Conservation (phyloP, 2,888 invertebrate genomes). For the Athalia rosae region DNA sequence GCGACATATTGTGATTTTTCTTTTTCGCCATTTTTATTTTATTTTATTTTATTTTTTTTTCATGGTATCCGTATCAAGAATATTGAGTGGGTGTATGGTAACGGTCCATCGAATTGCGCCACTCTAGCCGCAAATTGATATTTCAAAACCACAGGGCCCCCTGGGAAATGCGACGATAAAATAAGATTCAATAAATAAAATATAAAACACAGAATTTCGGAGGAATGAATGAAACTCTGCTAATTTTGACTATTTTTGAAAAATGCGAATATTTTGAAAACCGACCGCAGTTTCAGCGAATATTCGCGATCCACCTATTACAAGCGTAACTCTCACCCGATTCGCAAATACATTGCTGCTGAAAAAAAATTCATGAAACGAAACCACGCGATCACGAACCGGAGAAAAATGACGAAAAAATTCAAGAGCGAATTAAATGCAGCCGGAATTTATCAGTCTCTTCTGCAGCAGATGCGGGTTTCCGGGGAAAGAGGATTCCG, state of each 20-base stretch:
- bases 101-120: conserved; percentile 11
- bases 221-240: not conserved
- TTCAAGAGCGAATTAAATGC: too few relatives aligned
- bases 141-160: conserved; percentile 11
- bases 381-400: too few relatives aligned
- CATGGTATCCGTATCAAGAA: not conserved
- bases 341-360: too few relatives aligned
- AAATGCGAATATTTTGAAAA: too few relatives aligned
- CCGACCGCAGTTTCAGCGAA: too few relatives aligned
- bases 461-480: too few relatives aligned
- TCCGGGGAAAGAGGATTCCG: too few relatives aligned
- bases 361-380: too few relatives aligned
- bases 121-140: conserved; percentile 25
- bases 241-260: not conserved
- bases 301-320: too few relatives aligned
- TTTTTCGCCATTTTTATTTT: not conserved
- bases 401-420: too few relatives aligned
- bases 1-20: not conserved
- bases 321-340: too few relatives aligned
- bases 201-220: not conserved
- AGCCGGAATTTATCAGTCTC: too few relatives aligned
- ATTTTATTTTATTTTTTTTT: not conserved
- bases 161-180: not conserved
- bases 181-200: not conserved
- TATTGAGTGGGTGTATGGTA: not conserved